Base-by-base conservation (phyloP, 1,140 invertebrate genomes). In the Brachionus koreanus region DNA sequence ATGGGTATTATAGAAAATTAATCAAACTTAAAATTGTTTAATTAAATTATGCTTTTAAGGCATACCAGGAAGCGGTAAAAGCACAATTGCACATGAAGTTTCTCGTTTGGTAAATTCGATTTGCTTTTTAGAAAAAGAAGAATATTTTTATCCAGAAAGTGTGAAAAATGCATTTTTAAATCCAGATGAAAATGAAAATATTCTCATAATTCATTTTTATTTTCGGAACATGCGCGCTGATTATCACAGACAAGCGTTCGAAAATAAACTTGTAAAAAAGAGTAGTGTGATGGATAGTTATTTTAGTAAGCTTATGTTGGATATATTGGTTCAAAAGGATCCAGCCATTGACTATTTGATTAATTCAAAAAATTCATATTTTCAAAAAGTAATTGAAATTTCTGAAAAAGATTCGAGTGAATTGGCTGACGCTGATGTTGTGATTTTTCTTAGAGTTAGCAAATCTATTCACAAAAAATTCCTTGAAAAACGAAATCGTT, bases 261-360 rank as follows among this genome's bases (percentile, higher is more conserved):
- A 2, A 23, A 74, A 74, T 43, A 74, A 74, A 12, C 12, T 46
- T 3, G 12, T 46, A 23, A 74, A 25, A 43, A 33, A 74, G 23
- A 74, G 69, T 39, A 74, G 39, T 46, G 25, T 74, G 3, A 46
- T 74, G 12, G 69, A 74, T 23, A 74, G 69, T 46, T 74, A 46
- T 74, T 74, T 74, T 74, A 74, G 69, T 25, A 74, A 74, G 25
- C 23, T 74, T 13, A 74, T 74, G 69, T n/a, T 74, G 5, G 69
- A 74, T 9, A 74, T 74, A 23, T 74, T 74, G 39, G 12, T 23
- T 29, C 39, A 46, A 25, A 43, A 74, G 13, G 19, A 74, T 23
- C 19, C 69, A 2, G 42, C 19, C 6, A 74, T 42, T 4, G 69
- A 74, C 33, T 74, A 39, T 39, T 39, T 74, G 13, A 74, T 74